Evolutionary conservation across 2,797 vertebrate species (phyloP), one percentile per base, ranked within the genome.

Genomic region (Amazona ochrocephala): DNA sequence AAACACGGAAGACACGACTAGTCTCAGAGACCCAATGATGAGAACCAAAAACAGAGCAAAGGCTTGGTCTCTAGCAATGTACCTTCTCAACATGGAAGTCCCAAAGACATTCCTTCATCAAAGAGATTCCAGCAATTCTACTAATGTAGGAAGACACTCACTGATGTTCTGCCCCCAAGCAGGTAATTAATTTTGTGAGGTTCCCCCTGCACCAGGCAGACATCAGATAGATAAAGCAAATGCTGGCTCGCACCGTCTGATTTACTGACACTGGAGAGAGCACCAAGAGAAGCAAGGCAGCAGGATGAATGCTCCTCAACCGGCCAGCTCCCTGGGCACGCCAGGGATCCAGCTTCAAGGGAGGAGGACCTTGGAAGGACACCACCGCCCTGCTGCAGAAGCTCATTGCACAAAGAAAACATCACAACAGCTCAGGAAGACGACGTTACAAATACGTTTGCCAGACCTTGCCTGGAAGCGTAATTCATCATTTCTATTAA

Each of bases 11-110:
- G 29, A 30, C 13, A 23, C 10, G 19, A 10, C 47, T 27, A 47
- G 27, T 20, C 76, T 71, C 51, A 50, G 64, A 74, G 58, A 68
- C 42, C 10, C 3, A 0, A 3, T 3, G 13, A 3, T 0, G 17
- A 87, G 45, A 32, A 72, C 30, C 41, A 67, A 89, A 84, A 72
- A 34, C 4, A 6, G 24, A 32, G 58, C 53, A 41, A 56, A 75
- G 60, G 44, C 30, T 27, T 81, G 39, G 34, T 32, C 19, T 23
- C 21, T 65, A 74, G 75, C 37, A 58, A 30, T 41, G 39, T 11
- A 73, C 5, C 61, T 67, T 15, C 32, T 54, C 84, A 16, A 19
- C 9, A 9, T 1, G 37, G 45, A 65, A 84, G 32, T 18, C 53
- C 60, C 74, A 10, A 29, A 30, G 53, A 74, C 9, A 2, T 6